Conservation (phyloP, 2,797 vertebrate genomes). For the Falco berigora region DNA sequence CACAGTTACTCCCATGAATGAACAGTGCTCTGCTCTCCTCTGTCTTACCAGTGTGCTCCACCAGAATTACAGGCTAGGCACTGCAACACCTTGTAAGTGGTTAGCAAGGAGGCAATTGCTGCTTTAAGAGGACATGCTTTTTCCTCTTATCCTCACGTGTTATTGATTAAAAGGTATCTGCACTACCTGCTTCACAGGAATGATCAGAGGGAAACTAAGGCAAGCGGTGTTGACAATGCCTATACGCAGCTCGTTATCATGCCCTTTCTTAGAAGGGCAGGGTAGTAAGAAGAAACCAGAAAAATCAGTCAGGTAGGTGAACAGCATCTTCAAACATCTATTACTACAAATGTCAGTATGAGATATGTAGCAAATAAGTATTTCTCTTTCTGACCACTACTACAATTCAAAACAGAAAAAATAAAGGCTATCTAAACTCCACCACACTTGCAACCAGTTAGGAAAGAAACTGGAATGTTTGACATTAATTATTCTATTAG, state of each 20-base stretch:
- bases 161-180: background rate
- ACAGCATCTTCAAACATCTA: background rate
- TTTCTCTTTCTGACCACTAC: background rate
- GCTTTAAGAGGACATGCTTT: background rate
- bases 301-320: background rate
- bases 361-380: background rate
- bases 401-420: background rate
- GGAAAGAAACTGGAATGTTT: background rate
- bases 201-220: background rate
- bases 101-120: background rate
- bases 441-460: background rate
- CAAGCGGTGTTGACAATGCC: background rate
- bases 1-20: background rate
- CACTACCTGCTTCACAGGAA: background rate
- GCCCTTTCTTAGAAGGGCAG: background rate
- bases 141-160: background rate
- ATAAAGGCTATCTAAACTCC: background rate
- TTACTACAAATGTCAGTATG: background rate
- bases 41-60: fast-evolving
- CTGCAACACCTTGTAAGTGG: background rate
- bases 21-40: background rate
- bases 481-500: background rate
- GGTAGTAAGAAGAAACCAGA: background rate
- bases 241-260: background rate
- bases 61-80: background rate